These are phyloP conservation scores for Lophius piscatorius DNA, from an alignment of 2,113 vertebrate genomes.

Conservation along the genomic window DNA sequence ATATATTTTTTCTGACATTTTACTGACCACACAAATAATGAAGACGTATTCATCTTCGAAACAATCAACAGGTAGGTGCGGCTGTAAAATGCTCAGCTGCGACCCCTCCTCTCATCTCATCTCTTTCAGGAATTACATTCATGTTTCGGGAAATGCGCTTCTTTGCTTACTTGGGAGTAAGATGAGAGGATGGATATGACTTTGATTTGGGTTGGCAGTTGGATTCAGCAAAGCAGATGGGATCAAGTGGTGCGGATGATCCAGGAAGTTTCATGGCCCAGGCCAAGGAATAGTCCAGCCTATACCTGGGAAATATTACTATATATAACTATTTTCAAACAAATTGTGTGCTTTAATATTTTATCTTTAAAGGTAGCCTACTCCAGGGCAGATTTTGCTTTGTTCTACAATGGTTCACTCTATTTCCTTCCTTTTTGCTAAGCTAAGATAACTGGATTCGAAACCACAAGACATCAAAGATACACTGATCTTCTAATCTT, in stretches of 20 bases:
- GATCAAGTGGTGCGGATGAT: background rate
- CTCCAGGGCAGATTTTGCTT: background rate
- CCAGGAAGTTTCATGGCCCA: background rate
- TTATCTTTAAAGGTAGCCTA: background rate
- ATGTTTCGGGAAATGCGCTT: background rate
- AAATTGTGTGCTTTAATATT: too few species aligned
- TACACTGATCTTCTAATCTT: constrained; percentile 1
- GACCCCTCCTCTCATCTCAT: background rate
- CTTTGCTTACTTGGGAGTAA: background rate
- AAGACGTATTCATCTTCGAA: background rate
- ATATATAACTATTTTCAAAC: too few species aligned
- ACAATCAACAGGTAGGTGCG: background rate
- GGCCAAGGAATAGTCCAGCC: background rate
- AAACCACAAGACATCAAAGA: background rate
- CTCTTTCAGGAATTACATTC: background rate
- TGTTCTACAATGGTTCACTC: too few species aligned
- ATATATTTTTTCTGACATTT: background rate
- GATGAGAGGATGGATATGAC: background rate
- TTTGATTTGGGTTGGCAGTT: background rate
- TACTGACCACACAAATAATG: too few species aligned
- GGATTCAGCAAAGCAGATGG: background rate
- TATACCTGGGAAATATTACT: background rate
- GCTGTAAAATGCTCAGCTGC: background rate
- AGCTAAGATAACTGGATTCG: background rate
- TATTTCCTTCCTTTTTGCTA: too few species aligned